Evolutionary conservation across 1,140 invertebrate species (phyloP).

Genomic region (Hycleus phaleratus): DNA sequence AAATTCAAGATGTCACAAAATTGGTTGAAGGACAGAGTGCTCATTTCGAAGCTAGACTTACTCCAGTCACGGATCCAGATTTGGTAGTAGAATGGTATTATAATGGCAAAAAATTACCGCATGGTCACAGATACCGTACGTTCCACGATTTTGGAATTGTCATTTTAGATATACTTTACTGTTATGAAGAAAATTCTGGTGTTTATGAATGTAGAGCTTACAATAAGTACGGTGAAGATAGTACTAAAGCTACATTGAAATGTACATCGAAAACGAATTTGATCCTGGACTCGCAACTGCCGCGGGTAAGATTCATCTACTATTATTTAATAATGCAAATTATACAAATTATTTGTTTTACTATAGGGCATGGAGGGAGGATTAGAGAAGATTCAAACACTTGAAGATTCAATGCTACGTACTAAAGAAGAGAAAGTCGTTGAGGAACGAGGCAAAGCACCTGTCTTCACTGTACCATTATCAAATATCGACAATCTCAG

Average conservation of each 20-base stretch:
- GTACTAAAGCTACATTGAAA: constrained; percentile 75
- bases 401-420: constrained; percentile 79
- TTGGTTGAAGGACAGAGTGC: constrained; percentile 88
- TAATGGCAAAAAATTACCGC: constrained; percentile 84
- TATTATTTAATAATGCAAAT: background rate
- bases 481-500: constrained; percentile 77
- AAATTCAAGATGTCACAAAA: constrained; percentile 72
- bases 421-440: constrained; percentile 59
- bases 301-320: constrained; percentile 52
- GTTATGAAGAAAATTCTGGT: constrained; percentile 94
- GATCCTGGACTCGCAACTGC: constrained; percentile 91
- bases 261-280: constrained; percentile 86
- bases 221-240: constrained; percentile 85
- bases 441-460: constrained; percentile 71
- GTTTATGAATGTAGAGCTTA: constrained; percentile 86
- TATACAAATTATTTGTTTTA: constrained; percentile 30
- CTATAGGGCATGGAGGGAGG: constrained; percentile 82
- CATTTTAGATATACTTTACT: constrained; percentile 92
- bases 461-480: constrained; percentile 83
- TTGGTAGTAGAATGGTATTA: constrained; percentile 92
- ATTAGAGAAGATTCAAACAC: constrained; percentile 81
- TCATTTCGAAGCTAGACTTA: constrained; percentile 86
- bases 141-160: constrained; percentile 97
- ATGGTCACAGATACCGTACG: constrained; percentile 89
- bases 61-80: constrained; percentile 86